Evolutionary conservation across 1,140 invertebrate genomes (phyloP).

Genomic region (Bombyx mandarina): DNA sequence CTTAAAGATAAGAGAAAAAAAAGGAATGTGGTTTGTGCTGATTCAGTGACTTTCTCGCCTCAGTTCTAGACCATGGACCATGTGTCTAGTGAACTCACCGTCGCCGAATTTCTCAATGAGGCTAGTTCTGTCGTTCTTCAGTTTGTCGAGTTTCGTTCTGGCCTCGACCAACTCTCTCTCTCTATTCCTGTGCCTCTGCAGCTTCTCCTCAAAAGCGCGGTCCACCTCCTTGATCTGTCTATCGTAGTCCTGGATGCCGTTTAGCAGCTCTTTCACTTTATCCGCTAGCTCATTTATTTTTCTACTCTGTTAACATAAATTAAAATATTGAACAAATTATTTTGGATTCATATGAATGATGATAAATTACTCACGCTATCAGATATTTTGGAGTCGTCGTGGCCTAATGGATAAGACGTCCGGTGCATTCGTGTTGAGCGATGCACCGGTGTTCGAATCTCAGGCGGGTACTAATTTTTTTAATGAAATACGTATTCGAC

Average conservation of each 20-base stretch:
- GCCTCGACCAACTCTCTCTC: conserved; percentile 58
- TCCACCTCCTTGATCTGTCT: conserved; percentile 65
- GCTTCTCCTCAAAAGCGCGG: conserved; percentile 50
- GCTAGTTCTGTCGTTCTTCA: conserved; percentile 60
- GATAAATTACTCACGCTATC: not conserved
- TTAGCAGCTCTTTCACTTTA: conserved; percentile 44
- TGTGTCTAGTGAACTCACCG: conserved; percentile 36
- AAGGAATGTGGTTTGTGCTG: too few species aligned
- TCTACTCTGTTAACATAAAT: conserved; percentile 38
- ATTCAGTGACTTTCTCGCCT: too few species aligned
- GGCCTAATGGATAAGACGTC: too few species aligned
- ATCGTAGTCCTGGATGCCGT: conserved; percentile 30
- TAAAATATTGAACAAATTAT: not conserved
- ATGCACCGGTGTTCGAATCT: too few species aligned
- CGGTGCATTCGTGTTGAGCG: too few species aligned
- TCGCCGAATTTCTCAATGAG: conserved; percentile 62
- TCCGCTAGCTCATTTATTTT: conserved; percentile 42
- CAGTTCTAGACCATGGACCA: too few species aligned
- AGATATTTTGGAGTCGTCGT: too few species aligned
- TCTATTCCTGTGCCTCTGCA: conserved; percentile 52
- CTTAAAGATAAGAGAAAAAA: too few species aligned
- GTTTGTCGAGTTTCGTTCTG: conserved; percentile 68
- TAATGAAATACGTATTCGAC: too few species aligned
- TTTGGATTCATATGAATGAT: not conserved
- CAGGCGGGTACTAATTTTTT: too few species aligned